These are phyloP conservation scores for Lamprologus lemairii DNA, from an alignment of 2,113 vertebrate genomes.

Conservation along the genomic window DNA sequence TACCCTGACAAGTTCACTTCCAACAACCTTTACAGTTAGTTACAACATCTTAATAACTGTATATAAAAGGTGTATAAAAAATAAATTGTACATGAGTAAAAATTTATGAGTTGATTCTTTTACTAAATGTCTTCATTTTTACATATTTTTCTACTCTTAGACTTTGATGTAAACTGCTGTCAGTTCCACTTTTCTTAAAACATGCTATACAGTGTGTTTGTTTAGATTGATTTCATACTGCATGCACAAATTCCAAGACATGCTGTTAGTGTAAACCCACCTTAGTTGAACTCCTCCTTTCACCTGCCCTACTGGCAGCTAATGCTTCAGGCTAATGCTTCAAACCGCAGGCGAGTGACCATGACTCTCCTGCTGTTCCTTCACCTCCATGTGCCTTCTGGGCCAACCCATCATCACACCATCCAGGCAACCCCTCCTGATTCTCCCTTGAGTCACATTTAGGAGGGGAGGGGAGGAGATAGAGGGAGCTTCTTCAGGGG, in stretches of 20 bases:
- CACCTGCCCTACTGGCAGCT: background rate
- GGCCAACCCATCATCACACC: background rate
- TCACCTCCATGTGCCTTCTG: conserved; percentile 13
- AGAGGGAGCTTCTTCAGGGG: conserved; percentile 25
- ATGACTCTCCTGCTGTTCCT: conserved; percentile 8
- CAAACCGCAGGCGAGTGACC: background rate
- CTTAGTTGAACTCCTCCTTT: background rate
- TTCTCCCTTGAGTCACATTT: background rate
- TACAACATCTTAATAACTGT: background rate
- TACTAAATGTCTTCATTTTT: background rate
- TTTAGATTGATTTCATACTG: background rate
- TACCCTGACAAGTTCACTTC: background rate
- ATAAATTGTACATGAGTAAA: accelerated
- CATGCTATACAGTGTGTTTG: background rate
- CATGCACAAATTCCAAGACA: background rate
- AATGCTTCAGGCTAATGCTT: background rate
- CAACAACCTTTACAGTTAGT: background rate
- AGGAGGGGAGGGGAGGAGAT: background rate
- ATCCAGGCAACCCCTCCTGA: background rate
- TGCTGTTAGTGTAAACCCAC: background rate
- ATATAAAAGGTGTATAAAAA: background rate
- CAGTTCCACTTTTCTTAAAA: background rate
- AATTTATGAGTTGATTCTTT: background rate
- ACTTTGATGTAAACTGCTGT: background rate
- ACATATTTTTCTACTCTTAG: background rate